Evolutionary conservation across 2,113 vertebrate genomes (phyloP).

Genomic region (Amphilophus citrinellus): DNA sequence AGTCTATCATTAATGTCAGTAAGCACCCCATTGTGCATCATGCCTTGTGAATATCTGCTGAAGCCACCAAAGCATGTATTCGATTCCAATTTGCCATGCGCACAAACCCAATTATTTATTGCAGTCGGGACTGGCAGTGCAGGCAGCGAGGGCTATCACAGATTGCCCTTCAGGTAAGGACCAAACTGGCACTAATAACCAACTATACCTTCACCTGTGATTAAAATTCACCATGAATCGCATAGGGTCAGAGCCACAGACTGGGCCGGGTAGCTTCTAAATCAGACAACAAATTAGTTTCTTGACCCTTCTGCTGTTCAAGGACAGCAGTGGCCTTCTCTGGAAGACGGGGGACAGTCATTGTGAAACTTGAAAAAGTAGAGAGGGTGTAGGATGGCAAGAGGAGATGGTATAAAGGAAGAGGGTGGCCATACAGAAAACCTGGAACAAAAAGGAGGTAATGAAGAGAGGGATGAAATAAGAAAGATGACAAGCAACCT

Average conservation of each 20-base stretch:
- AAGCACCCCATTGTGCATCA: neutral
- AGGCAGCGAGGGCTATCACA: conserved; percentile 45
- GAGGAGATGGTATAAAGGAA: neutral
- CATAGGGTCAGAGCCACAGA: conserved; percentile 56
- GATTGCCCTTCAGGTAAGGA: conserved; percentile 66
- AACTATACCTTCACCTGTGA: conserved; percentile 46
- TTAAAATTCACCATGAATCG: conserved; percentile 69
- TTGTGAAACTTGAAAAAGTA: conserved; percentile 13
- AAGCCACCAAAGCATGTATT: neutral
- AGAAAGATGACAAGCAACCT: neutral
- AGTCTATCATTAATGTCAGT: conserved; percentile 1
- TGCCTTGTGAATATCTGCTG: neutral
- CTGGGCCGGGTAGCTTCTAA: conserved; percentile 57
- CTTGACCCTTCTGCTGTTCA: conserved; percentile 66
- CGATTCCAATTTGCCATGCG: neutral
- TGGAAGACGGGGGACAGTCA: conserved; percentile 13
- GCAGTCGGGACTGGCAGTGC: conserved; percentile 17
- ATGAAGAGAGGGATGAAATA: neutral
- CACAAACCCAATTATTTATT: conserved; percentile 20
- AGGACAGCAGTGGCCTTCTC: conserved; percentile 62
- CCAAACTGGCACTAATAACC: conserved; percentile 29
- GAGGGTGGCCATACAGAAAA: neutral
- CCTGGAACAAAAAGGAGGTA: neutral
- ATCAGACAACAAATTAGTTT: conserved; percentile 78
- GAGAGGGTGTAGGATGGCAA: neutral